Evolutionary conservation across 2,797 vertebrate genomes (phyloP).

Genomic region (Sparus aurata): DNA sequence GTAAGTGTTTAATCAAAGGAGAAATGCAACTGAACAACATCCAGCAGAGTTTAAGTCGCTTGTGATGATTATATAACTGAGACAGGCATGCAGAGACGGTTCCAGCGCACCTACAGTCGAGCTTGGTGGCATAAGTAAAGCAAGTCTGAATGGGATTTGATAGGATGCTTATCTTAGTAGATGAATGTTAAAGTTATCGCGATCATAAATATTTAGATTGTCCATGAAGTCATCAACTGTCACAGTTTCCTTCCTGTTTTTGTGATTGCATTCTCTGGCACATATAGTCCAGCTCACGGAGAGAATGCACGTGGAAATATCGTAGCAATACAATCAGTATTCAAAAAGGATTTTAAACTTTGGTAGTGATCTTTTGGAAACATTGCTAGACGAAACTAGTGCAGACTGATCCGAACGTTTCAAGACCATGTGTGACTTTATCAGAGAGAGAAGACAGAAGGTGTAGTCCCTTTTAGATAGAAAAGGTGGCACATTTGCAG

Average conservation of each 20-base stretch:
- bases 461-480: no score
- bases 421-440: no score
- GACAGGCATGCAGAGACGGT: not conserved
- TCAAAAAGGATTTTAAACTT: not conserved
- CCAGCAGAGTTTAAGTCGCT: not conserved
- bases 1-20: conserved; percentile 40
- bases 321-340: not conserved
- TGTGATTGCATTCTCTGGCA: no score
- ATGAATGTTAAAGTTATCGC: not conserved
- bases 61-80: conserved; percentile 21
- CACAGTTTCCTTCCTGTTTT: not conserved
- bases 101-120: not conserved
- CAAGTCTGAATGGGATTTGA: not conserved
- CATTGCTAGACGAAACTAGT: no score
- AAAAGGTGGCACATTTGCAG: no score
- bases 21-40: not conserved
- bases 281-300: no score
- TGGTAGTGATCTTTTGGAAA: not conserved
- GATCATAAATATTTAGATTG: not conserved
- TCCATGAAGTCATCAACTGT: not conserved
- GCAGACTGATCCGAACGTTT: no score
- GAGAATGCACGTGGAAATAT: not conserved
- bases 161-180: not conserved
- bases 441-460: no score
- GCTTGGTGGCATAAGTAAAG: not conserved